A percentile compares a stretch with the other conserved stretches of the same genome.
These are phyloP conservation scores for Catharus fuscescens DNA, from an alignment of 2,113 vertebrate species.

Conservation along the genomic window DNA sequence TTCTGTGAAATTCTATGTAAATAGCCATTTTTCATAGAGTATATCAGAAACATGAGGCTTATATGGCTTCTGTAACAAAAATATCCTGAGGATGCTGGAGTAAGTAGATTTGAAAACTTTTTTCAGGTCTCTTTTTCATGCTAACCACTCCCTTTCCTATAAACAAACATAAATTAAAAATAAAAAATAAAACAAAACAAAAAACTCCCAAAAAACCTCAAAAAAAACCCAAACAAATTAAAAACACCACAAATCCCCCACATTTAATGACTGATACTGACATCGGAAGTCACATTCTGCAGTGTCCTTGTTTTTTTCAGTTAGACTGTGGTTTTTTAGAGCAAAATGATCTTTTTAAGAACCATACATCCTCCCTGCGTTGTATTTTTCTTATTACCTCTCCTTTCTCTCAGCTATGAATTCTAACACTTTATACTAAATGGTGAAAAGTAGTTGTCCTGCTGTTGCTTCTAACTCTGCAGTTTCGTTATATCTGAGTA, in stretches of 20 bases:
- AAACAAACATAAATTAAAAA: neutral
- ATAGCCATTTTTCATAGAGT: neutral
- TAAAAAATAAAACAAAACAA: neutral
- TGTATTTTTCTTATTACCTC: neutral
- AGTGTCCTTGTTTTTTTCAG: neutral
- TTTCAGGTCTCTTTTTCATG: neutral
- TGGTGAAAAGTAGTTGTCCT: neutral
- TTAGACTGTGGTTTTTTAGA: neutral
- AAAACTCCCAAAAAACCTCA: neutral
- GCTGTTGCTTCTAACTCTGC: neutral
- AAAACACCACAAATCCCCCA: neutral
- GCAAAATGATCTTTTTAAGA: neutral
- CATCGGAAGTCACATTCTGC: neutral
- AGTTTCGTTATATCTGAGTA: neutral
- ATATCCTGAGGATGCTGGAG: neutral
- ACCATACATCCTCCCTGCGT: neutral
- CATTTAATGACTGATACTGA: neutral
- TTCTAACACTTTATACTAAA: neutral
- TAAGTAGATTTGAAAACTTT: neutral
- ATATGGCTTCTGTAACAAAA: neutral
- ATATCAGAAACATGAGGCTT: neutral
- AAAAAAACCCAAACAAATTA: neutral
- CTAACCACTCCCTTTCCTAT: neutral
- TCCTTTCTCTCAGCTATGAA: neutral
- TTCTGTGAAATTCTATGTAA: neutral